A percentile compares a stretch with the other conserved stretches of the same genome.
Conservation (phyloP, 2,113 vertebrate species). For the Nycticebus coucang region DNA sequence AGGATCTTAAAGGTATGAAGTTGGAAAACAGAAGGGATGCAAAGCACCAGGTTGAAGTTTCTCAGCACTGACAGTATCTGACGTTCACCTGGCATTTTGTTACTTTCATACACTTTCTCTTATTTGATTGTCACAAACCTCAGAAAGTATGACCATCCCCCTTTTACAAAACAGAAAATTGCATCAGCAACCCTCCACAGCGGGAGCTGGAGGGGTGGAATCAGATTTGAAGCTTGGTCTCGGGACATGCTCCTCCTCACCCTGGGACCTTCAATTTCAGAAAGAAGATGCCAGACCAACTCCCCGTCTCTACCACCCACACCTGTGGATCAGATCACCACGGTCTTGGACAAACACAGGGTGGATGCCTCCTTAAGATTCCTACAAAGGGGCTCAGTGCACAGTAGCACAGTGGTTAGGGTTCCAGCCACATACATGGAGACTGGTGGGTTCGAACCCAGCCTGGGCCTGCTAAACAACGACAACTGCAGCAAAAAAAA, state of each 20-base stretch:
- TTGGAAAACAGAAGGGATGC: conserved; percentile 2
- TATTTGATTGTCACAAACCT: neutral
- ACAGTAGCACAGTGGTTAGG: no score
- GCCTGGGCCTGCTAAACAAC: no score
- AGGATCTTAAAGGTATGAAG: neutral
- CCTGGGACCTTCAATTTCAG: neutral
- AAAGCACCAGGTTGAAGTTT: neutral
- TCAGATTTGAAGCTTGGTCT: neutral
- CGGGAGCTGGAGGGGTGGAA: neutral
- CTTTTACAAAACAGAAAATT: neutral
- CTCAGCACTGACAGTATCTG: neutral
- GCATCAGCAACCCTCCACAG: neutral
- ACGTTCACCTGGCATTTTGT: neutral
- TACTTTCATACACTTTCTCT: neutral
- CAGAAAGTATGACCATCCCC: neutral
- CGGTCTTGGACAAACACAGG: neutral
- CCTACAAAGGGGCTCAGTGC: neutral
- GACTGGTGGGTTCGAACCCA: no score
- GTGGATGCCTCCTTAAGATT: rapidly evolving
- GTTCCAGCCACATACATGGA: no score
- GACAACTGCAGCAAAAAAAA: no score
- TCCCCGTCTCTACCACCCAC: neutral
- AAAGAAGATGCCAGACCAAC: neutral
- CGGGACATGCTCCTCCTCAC: neutral
- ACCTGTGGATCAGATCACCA: neutral